Percentiles rank a stretch among this genome's conserved stretches.
These are phyloP conservation scores for Chrysoperla carnea DNA, from an alignment of 1,140 invertebrate species.

Conservation along the genomic window DNA sequence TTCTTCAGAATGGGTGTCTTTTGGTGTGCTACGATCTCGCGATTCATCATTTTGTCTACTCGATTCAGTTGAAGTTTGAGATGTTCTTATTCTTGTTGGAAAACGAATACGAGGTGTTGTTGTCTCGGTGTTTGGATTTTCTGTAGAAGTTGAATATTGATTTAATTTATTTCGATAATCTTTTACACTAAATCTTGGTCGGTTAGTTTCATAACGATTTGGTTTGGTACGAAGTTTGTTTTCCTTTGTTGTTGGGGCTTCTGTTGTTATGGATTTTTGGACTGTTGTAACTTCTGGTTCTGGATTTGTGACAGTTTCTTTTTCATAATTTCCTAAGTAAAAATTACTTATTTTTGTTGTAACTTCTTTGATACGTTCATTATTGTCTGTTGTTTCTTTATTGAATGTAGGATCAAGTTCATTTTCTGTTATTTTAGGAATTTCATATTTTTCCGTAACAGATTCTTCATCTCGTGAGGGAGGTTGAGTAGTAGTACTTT, in stretches of 20 bases:
- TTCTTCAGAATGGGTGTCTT: no score
- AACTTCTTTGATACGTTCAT: background rate
- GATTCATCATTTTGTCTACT: background rate
- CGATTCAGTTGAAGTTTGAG: background rate
- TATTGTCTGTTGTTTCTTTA: background rate
- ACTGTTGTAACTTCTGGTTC: background rate
- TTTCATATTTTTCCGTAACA: background rate
- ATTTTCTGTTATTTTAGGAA: background rate
- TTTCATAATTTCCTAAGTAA: no score
- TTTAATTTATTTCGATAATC: slow-evolving; percentile 30
- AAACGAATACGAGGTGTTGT: slow-evolving; percentile 20
- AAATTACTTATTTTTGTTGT: background rate
- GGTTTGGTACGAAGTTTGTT: slow-evolving; percentile 7
- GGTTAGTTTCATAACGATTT: slow-evolving; percentile 18
- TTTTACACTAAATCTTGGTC: slow-evolving; percentile 38
- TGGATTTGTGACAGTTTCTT: no score
- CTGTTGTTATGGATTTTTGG: background rate
- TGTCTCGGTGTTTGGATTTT: slow-evolving; percentile 21
- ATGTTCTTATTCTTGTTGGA: slow-evolving; percentile 16
- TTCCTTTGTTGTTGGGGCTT: background rate
- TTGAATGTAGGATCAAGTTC: background rate
- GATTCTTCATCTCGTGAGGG: background rate
- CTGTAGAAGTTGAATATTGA: slow-evolving; percentile 24
- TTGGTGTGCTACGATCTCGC: no score
- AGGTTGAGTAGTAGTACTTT: background rate